A percentile compares a stretch with the other conserved stretches of the same genome.
Evolutionary conservation across 2,797 vertebrate genomes (phyloP).

Genomic region (Phrynocephalus guinanensis): DNA sequence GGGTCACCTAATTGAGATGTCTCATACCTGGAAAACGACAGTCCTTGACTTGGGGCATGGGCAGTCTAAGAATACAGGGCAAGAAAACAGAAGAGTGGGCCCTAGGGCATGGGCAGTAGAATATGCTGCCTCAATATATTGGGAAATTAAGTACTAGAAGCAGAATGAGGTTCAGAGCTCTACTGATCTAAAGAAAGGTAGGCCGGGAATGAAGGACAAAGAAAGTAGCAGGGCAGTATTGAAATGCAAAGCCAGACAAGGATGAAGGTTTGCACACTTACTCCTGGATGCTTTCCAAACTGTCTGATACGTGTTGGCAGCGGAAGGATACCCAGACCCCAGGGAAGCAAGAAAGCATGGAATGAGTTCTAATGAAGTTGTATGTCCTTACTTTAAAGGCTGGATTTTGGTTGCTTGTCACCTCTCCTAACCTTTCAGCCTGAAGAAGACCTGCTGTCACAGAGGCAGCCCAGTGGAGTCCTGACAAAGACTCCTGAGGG

Average conservation of each 20-base stretch:
- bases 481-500: no score
- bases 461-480: no score
- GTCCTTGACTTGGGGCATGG: not conserved
- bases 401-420: not conserved
- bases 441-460: no score
- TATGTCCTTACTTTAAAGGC: not conserved
- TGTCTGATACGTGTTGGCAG: not conserved
- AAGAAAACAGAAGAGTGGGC: not conserved
- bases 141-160: not conserved
- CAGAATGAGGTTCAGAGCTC: not conserved
- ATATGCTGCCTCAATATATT: not conserved
- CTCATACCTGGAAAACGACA: not conserved
- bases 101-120: not conserved
- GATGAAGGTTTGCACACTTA: not conserved
- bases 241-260: slow-evolving; percentile 11
- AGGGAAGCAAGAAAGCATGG: slow-evolving; percentile 17
- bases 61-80: not conserved
- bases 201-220: not conserved
- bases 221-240: not conserved
- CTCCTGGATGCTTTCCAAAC: not conserved
- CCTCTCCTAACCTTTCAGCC: not conserved
- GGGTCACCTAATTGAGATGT: not conserved
- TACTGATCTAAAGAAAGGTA: slow-evolving; percentile 4
- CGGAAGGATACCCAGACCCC: not conserved
- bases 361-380: slow-evolving; percentile 30